phyloP scores from a whole-genome alignment of 2,113 vertebrate genomes.

The Aptenodytes forsteri region DNA sequence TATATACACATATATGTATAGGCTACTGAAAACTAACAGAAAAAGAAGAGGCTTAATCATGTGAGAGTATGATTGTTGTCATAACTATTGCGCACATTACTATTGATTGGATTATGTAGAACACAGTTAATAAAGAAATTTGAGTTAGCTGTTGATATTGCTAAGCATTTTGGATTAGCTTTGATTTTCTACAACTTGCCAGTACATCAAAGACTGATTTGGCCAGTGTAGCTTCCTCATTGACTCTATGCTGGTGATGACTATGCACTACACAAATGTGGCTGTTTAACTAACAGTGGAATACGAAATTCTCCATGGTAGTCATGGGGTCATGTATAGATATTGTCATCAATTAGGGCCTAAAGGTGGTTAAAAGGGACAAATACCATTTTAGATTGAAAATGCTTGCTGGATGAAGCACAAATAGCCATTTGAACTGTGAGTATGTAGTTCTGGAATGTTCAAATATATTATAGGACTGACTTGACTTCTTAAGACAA shows the following conservation, averaged over 20 bases:
- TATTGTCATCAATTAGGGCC: background rate
- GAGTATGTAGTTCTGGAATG: background rate
- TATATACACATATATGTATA: accelerated
- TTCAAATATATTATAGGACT: background rate
- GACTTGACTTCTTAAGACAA: background rate
- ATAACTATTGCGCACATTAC: background rate
- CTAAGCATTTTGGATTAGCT: background rate
- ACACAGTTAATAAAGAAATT: background rate
- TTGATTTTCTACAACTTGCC: background rate
- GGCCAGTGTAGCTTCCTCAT: background rate
- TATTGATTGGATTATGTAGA: background rate
- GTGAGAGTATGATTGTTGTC: background rate
- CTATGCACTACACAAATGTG: background rate
- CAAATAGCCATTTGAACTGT: background rate
- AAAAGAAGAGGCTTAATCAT: background rate
- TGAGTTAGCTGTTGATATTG: background rate
- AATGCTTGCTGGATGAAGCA: background rate
- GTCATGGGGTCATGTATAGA: background rate
- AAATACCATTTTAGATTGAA: background rate
- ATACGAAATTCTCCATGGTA: background rate
- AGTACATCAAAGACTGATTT: background rate
- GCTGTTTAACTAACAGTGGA: background rate
- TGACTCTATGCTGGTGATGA: background rate
- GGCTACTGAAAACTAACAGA: background rate
- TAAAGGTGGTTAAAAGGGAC: background rate